Conservation (phyloP, 2,888 invertebrate genomes). For the Andrena bicolor region DNA sequence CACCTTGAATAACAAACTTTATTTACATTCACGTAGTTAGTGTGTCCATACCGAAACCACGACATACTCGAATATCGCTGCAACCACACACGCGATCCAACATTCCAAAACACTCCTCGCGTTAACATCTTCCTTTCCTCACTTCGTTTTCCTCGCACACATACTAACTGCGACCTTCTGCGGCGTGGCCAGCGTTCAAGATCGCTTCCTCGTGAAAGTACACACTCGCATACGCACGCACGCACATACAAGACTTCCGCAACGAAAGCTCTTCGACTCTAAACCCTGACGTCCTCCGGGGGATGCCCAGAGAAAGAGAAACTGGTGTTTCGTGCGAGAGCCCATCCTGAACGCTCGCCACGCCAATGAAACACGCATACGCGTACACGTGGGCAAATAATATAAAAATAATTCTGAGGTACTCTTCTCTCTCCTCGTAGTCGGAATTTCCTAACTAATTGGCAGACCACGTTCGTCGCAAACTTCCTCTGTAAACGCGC, state of each 20-base stretch:
- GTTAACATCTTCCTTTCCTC: neutral
- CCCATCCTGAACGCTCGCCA: constrained; percentile 31
- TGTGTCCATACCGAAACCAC: constrained; percentile 77
- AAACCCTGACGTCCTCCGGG: neutral
- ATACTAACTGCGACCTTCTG: constrained; percentile 36
- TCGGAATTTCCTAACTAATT: constrained; percentile 69
- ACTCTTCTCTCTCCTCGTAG: constrained; percentile 52
- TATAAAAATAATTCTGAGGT: constrained; percentile 77
- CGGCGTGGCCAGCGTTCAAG: constrained; percentile 24
- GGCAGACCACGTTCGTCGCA: constrained; percentile 63
- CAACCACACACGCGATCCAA: constrained; percentile 10
- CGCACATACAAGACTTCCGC: neutral
- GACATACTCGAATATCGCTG: constrained; percentile 58
- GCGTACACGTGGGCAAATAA: constrained; percentile 73
- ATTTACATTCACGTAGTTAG: constrained; percentile 80
- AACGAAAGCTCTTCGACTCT: constrained; percentile 8
- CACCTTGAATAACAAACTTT: constrained; percentile 82
- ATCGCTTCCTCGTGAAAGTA: constrained; percentile 7
- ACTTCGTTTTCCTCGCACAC: constrained; percentile 30
- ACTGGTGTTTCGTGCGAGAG: neutral
- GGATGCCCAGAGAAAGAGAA: neutral
- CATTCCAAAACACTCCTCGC: constrained; percentile 43
- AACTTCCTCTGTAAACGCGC: neutral
- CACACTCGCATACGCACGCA: too few species aligned
- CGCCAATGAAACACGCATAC: constrained; percentile 42